Evolutionary conservation across 2,888 invertebrate species (phyloP).

Genomic region (Torymus texanus): DNA sequence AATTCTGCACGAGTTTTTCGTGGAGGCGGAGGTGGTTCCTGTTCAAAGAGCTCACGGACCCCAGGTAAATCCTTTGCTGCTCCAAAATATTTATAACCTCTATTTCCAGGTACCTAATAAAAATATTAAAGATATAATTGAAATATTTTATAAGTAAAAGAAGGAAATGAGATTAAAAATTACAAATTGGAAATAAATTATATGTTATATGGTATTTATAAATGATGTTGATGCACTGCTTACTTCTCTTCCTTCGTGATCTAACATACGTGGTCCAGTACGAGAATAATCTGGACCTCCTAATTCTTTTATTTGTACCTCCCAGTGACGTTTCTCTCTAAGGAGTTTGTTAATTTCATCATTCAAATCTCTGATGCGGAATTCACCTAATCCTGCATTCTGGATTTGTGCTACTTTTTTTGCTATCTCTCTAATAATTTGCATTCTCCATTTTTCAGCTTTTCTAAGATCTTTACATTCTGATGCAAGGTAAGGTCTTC

Average conservation of each 20-base stretch:
- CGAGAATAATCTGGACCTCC: constrained; percentile 96
- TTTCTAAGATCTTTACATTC: constrained; percentile 94
- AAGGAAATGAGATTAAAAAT: constrained; percentile 10
- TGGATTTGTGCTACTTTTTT: constrained; percentile 99
- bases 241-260: constrained; percentile 92
- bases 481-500: constrained; percentile 94
- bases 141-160: constrained; percentile 13
- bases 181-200: not conserved
- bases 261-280: constrained; percentile 94
- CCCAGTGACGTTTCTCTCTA: constrained; percentile 98
- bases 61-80: constrained; percentile 98
- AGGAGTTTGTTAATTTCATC: constrained; percentile 99
- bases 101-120: constrained; percentile 91
- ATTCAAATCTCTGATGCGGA: constrained; percentile 96
- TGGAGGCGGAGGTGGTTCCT: constrained; percentile 92
- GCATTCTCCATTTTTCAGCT: constrained; percentile 97
- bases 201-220: no score
- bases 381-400: constrained; percentile 99
- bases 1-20: constrained; percentile 95
- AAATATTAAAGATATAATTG: not conserved
- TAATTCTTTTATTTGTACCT: constrained; percentile 94
- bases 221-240: not conserved
- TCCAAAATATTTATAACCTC: constrained; percentile 99
- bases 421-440: constrained; percentile 97
- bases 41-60: constrained; percentile 97